Base-by-base conservation (phyloP, 2,113 vertebrate species). In the Oreocharis arfaki region DNA sequence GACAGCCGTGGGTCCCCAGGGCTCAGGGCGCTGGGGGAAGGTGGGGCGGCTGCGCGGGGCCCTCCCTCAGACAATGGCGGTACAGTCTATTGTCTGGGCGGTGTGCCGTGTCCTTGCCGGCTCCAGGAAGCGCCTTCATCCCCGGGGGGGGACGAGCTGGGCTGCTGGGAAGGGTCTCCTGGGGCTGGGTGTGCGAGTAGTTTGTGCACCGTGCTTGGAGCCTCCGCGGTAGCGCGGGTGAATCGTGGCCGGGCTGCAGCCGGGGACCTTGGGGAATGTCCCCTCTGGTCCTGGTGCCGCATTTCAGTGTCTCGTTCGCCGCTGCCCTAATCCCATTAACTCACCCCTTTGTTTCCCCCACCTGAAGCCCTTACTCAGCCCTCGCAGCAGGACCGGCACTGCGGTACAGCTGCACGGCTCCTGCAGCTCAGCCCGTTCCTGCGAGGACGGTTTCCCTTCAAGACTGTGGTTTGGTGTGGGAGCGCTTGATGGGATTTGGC, bases 61-160 rank as follows among this genome's bases (percentile, higher is more conserved):
- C 37, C 57, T 77, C 4, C 6, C 68, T 82, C 69, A 89, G 95
- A 97, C 95, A 97, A 95, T 96, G 85, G 90, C 46, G 49, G 78
- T 90, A 7, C 30, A 3, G 12, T 85, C 95, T 91, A 91, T 97
- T 97, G 96, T 97, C 94, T 95, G 73, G 60, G 35, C 44, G 39
- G 20, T 32, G 79, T 57, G 93, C 61, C 9, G 70, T n/a, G 63
- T 93, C 93, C 84, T 81, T 41, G 13, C 56, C 5, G 28, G 83
- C 87, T 95, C 52, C 92, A 74, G 91, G 92, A 95, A 93, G 79
- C 13, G n/a, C 30, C 2, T 22, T 70, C 33, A 7, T 78, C 92
- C 81, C 37, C 1, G 21, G 30, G 3, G 32, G 4, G 39, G 55
- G 32, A 50, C 2, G 14, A 68, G 61, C 75, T 1, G 26, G 56